Evolutionary conservation across 2,113 vertebrate species (phyloP).

Genomic region (Trinectes maculatus): DNA sequence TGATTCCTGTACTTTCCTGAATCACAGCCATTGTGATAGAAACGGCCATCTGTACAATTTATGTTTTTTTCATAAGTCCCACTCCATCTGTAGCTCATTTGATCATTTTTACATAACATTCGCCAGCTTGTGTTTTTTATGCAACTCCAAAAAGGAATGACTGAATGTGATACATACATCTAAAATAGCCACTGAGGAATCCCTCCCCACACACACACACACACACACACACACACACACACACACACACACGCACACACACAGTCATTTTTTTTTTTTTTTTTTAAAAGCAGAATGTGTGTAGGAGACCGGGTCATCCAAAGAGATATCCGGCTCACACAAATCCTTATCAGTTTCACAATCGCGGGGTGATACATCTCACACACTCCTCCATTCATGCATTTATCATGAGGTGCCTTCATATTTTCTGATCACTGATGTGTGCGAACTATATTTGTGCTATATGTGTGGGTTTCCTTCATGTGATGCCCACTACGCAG

Average conservation of each 20-base stretch:
- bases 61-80: not conserved
- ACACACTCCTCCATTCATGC: conserved; percentile 60
- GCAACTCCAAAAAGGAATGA: conserved; percentile 1
- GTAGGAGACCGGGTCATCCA: conserved; percentile 64
- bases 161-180: conserved; percentile 26
- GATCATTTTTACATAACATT: conserved; percentile 31
- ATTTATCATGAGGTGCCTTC: conserved; percentile 55
- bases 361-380: conserved; percentile 37
- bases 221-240: conserved; percentile 38
- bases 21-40: too few species aligned
- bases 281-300: conserved; percentile 59
- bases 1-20: not conserved
- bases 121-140: not conserved
- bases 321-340: conserved; percentile 62
- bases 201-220: conserved; percentile 53
- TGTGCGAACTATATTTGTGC: conserved; percentile 39
- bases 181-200: conserved; percentile 63
- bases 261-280: conserved; percentile 31
- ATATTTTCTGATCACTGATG: conserved; percentile 53
- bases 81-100: not conserved
- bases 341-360: conserved; percentile 19
- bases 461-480: conserved; percentile 49
- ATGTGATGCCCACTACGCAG: conserved; percentile 33
- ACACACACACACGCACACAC: conserved; percentile 35
- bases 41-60: not conserved